phyloP scores from a whole-genome alignment of 2,888 invertebrate species.

The Palloptera scutellata region DNA sequence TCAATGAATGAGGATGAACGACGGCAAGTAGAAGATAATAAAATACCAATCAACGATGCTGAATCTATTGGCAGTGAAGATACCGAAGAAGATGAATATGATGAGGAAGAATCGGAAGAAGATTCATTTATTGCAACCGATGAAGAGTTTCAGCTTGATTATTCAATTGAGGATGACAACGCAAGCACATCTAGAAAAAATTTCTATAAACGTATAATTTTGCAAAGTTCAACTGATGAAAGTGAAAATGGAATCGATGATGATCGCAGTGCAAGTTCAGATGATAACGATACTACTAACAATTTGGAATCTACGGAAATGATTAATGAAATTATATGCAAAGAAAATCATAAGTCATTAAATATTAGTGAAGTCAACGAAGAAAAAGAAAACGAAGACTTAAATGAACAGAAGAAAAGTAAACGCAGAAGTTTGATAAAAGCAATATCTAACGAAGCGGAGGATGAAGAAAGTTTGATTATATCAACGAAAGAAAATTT shows the following conservation, averaged over 20 bases:
- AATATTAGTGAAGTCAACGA: not conserved
- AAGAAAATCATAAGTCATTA: not conserved
- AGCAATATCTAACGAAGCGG: not conserved
- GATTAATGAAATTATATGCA: too few species aligned
- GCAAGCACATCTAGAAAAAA: not conserved
- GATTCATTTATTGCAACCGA: constrained; percentile 68
- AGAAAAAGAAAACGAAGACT: not conserved
- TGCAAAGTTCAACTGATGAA: constrained; percentile 4
- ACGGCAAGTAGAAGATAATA: constrained; percentile 66
- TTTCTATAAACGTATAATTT: not conserved
- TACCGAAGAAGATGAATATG: constrained; percentile 48
- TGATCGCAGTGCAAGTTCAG: not conserved
- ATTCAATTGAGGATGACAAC: constrained; percentile 29
- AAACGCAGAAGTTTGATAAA: not conserved
- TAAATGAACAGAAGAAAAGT: not conserved
- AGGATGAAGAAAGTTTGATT: not conserved
- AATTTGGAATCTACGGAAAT: too few species aligned
- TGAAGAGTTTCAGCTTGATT: constrained; percentile 37
- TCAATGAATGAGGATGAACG: constrained; percentile 66
- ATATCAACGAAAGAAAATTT: too few species aligned
- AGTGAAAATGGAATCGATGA: constrained; percentile 4
- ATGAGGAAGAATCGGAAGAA: constrained; percentile 64
- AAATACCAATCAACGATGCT: constrained; percentile 65
- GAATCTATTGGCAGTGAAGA: constrained; percentile 67
- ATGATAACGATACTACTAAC: not conserved